A percentile compares a stretch with the other conserved stretches of the same genome.
Evolutionary conservation across 2,888 invertebrate genomes (phyloP).

Genomic region (Venusia cambrica): DNA sequence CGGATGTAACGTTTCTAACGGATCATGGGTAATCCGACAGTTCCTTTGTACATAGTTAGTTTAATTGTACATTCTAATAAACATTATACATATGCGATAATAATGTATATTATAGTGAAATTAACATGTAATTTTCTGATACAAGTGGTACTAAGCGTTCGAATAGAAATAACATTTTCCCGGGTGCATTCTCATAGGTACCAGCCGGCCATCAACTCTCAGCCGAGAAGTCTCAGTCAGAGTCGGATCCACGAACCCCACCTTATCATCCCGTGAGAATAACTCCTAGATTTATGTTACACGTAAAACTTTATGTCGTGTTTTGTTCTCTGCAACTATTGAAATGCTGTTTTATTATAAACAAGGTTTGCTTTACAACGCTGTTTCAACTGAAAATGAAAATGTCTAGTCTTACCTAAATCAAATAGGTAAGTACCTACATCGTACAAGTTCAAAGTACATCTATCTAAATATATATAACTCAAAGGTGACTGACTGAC

Average conservation of each 20-base stretch:
- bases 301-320: constrained; percentile 76
- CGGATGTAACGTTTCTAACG: too few relatives aligned
- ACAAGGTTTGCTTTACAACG: constrained; percentile 34
- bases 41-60: too few relatives aligned
- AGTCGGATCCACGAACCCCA: constrained; percentile 47
- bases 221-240: constrained; percentile 22
- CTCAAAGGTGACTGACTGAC: too few relatives aligned
- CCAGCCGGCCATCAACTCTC: constrained; percentile 31
- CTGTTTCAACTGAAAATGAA: constrained; percentile 18
- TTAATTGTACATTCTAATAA: too few relatives aligned
- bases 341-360: constrained; percentile 46
- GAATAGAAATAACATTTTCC: constrained; percentile 21
- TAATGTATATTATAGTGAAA: not conserved
- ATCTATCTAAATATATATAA: too few relatives aligned
- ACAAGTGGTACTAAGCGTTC: too few relatives aligned
- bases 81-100: not conserved
- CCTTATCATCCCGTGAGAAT: constrained; percentile 76
- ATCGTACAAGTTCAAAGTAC: constrained; percentile 18
- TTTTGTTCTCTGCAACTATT: constrained; percentile 57
- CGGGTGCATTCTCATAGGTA: constrained; percentile 22
- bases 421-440: constrained; percentile 2
- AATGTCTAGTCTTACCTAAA: constrained; percentile 4
- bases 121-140: too few relatives aligned
- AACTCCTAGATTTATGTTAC: constrained; percentile 74
- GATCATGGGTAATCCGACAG: too few relatives aligned